Conservation (phyloP, 1,140 invertebrate genomes). For the Glomeris maerens region DNA sequence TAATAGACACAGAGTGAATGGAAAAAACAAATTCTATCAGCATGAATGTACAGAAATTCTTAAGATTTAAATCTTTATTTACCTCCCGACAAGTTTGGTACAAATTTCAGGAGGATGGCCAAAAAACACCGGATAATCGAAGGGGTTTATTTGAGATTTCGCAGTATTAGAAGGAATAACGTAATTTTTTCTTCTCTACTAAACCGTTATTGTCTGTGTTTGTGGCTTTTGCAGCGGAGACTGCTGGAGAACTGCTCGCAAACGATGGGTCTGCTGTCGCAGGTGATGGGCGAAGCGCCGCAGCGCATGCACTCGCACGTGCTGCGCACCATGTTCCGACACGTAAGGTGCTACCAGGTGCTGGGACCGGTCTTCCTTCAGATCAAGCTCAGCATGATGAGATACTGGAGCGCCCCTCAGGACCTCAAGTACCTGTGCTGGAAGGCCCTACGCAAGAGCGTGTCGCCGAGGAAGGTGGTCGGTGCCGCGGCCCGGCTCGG, state of each 20-base stretch:
- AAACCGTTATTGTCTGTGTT: too few species aligned
- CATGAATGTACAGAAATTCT: too few species aligned
- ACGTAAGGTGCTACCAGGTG: conserved; percentile 22
- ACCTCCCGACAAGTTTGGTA: too few species aligned
- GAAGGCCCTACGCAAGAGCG: conserved; percentile 15
- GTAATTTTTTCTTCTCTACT: too few species aligned
- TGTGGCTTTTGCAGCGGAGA: too few species aligned
- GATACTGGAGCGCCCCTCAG: conserved; percentile 23
- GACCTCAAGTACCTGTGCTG: conserved; percentile 21
- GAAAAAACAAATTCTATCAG: too few species aligned
- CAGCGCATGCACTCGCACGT: conserved; percentile 23
- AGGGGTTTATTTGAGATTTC: too few species aligned
- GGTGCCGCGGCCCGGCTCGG: conserved; percentile 10
- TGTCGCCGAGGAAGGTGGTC: conserved; percentile 10
- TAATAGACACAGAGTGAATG: too few species aligned
- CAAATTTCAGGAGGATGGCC: too few species aligned
- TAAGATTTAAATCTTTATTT: too few species aligned
- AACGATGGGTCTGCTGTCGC: conserved; percentile 17
- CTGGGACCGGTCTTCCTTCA: conserved; percentile 25
- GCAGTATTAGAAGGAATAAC: too few species aligned
- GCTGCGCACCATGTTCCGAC: conserved; percentile 24
- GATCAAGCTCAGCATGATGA: conserved; percentile 21
- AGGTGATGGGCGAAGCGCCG: conserved; percentile 24
- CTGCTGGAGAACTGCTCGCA: conserved; percentile 17
- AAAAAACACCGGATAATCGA: too few species aligned